Conservation (phyloP, 1,140 invertebrate genomes). For the Scaptomyza hsui region DNA sequence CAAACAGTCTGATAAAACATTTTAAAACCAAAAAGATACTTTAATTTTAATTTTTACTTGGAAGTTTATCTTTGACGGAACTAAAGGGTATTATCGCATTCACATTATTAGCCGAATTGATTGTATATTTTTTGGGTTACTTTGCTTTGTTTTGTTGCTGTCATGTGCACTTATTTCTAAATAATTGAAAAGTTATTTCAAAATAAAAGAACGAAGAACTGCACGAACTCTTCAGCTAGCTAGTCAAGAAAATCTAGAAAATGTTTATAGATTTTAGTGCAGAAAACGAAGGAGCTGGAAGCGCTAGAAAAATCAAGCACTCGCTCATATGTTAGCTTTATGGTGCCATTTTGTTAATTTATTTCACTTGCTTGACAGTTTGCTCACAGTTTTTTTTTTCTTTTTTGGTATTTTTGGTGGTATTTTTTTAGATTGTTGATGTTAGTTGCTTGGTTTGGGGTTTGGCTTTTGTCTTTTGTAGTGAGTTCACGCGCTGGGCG, state of each 20-base stretch:
- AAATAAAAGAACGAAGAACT: slow-evolving; percentile 39
- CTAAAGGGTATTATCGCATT: slow-evolving; percentile 25
- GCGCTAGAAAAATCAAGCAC: slow-evolving; percentile 65
- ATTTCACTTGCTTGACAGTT: slow-evolving; percentile 81
- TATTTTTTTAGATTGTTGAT: slow-evolving; percentile 25
- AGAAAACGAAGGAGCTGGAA: slow-evolving; percentile 27
- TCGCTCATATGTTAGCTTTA: slow-evolving; percentile 80
- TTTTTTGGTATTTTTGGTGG: slow-evolving; percentile 9
- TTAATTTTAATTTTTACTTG: background rate
- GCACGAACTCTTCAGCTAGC: slow-evolving; percentile 14
- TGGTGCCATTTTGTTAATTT: slow-evolving; percentile 81
- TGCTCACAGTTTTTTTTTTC: slow-evolving; percentile 58
- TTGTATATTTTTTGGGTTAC: slow-evolving; percentile 30
- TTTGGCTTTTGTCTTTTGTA: slow-evolving; percentile 60
- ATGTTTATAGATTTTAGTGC: slow-evolving; percentile 50
- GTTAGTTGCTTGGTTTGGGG: slow-evolving; percentile 42
- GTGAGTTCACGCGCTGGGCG: slow-evolving; percentile 22
- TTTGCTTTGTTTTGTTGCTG: slow-evolving; percentile 52
- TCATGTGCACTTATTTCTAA: slow-evolving; percentile 75
- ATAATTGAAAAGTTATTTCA: slow-evolving; percentile 75
- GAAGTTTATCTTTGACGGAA: background rate
- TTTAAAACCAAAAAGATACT: slow-evolving; percentile 1
- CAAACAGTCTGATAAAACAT: background rate
- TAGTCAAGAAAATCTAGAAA: slow-evolving; percentile 40
- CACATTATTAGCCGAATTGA: background rate